Base-by-base conservation (phyloP, 2,888 invertebrate species). In the Pollenia amentaria region DNA sequence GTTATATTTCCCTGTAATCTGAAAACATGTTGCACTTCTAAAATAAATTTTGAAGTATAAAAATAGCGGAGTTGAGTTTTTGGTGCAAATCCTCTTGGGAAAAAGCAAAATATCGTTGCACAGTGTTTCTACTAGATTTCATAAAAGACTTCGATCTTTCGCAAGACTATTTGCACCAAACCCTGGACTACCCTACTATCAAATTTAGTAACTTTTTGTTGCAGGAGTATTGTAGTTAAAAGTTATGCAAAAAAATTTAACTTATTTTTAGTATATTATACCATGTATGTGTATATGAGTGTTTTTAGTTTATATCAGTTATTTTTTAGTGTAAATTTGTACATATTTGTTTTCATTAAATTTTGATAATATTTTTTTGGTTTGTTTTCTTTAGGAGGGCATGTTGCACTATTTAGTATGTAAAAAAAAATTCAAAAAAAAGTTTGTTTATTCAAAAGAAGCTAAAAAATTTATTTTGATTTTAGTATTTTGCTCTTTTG, bases 321-420 rank as follows among this genome's bases (percentile, higher is more conserved):
- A 67, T 64, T 57, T 73, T 44, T 67, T 16, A 29, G 82, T 87
- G 82, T 83, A 82, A 78, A 85, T 82, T 85, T 87, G 87, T 87
- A n/a, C n/a, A n/a, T n/a, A 77, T 60, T 75, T 80, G 57, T 76
- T 46, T 69, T 64, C 29, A 9, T 48, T 44, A 62, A 40, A 38
- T 62, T 60, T 73, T 53, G 4, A 46, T 70, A 55, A n/a, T 46
- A 21, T 29, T 72, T 64, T n/a, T 70, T 69, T 62, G n/a, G 60
- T 53, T 72, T 46, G 70, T 70, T 62, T 79, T 78, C 48, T 57
- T 75, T 77, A 84, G 83, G 80, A 84, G 84, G 84, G 79, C 80
- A n/a, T 67, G 72, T 84, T 87, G 55, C 51, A 70, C 9, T 60
- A 40, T 64, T 18, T 70, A 46, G 51, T 72, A 29, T 29, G 29